Percentiles rank a stretch among this genome's conserved stretches.
These are phyloP conservation scores for Diachasma alloeum DNA, from an alignment of 1,140 invertebrate genomes.

Conservation along the genomic window DNA sequence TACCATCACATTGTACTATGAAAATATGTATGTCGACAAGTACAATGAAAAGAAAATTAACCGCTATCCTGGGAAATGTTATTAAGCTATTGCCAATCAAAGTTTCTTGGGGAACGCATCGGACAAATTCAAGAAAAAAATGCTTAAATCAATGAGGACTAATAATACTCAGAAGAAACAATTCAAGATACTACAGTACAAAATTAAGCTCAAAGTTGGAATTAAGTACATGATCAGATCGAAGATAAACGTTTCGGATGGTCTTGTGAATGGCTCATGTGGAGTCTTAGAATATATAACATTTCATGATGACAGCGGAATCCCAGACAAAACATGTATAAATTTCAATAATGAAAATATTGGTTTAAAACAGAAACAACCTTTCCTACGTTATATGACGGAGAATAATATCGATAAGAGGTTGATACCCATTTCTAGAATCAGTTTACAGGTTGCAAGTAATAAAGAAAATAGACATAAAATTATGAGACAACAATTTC, in stretches of 20 bases:
- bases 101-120: too few species aligned
- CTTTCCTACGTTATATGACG: conserved; percentile 10
- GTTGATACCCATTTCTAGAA: conserved; percentile 6
- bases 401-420: conserved; percentile 6
- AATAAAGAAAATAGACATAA: conserved; percentile 22
- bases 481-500: conserved; percentile 29
- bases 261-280: not conserved
- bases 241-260: not conserved
- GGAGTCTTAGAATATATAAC: too few species aligned
- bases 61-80: too few species aligned
- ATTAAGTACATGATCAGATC: not conserved
- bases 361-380: conserved; percentile 5
- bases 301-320: too few species aligned
- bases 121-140: too few species aligned
- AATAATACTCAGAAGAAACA: too few species aligned
- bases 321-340: conserved; percentile 12
- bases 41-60: too few species aligned
- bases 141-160: too few species aligned
- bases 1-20: too few species aligned
- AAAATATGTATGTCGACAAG: too few species aligned
- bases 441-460: not conserved
- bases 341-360: conserved; percentile 17
- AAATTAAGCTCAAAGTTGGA: not conserved
- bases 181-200: too few species aligned
- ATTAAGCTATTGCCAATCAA: too few species aligned